phyloP scores from a whole-genome alignment of 2,113 vertebrate species.

The Psammodynastes pulverulentus region DNA sequence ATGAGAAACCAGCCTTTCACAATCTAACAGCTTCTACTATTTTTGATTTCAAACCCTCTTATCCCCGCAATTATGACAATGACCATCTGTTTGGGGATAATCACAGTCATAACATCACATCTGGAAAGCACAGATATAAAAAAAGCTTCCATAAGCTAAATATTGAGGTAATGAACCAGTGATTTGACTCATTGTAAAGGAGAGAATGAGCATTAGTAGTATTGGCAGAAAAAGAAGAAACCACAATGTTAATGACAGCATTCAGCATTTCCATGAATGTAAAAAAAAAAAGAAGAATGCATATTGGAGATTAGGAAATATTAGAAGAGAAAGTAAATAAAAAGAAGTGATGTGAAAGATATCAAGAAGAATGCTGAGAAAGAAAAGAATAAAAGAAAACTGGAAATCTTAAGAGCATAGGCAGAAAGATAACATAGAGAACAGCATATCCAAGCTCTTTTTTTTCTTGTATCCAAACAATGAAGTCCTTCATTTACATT shows the following conservation, averaged over 20 bases:
- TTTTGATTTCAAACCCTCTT: not conserved
- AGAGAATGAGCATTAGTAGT: not conserved
- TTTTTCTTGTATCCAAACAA: not conserved
- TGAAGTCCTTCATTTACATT: not conserved
- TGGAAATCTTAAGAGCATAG: not conserved
- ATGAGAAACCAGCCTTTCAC: not conserved
- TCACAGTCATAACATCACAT: not conserved
- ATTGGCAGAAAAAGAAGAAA: not conserved
- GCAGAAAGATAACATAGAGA: not conserved
- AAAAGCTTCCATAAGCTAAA: not conserved
- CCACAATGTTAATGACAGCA: not conserved
- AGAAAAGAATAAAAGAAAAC: not conserved
- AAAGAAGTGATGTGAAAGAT: not conserved
- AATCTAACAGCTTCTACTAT: not conserved
- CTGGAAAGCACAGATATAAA: not conserved
- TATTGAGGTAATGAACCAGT: not conserved
- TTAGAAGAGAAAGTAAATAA: not conserved
- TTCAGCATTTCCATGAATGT: not conserved
- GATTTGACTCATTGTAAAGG: not conserved
- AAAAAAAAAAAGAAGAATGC: not conserved
- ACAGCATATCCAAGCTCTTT: not conserved
- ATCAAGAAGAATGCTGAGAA: not conserved
- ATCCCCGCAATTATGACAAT: not conserved
- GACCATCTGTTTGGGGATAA: not conserved
- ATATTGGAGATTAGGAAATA: not conserved